phyloP scores from a whole-genome alignment of 2,888 invertebrate species.

The Leptinotarsa peninsularis region DNA sequence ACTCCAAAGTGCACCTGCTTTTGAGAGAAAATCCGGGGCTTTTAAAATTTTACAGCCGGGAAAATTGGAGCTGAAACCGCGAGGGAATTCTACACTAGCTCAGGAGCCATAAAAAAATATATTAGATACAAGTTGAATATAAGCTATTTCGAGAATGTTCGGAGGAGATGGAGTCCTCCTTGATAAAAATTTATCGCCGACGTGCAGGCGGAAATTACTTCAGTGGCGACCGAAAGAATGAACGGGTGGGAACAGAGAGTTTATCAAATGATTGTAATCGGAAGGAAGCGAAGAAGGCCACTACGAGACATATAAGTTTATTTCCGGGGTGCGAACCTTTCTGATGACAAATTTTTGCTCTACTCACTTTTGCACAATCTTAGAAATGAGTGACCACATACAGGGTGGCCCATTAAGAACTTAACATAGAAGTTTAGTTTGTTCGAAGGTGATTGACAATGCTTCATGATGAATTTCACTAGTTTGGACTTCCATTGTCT shows the following conservation, averaged over 20 bases:
- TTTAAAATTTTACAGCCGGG: neutral
- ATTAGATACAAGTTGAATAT: conserved; percentile 5
- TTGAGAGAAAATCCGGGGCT: neutral
- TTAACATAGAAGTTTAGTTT: too few relatives aligned
- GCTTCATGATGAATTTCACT: too few relatives aligned
- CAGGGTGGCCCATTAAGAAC: too few relatives aligned
- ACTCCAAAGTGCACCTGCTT: neutral
- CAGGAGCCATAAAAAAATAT: neutral
- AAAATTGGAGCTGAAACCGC: conserved; percentile 3
- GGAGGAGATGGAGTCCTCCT: neutral
- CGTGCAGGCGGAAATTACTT: neutral
- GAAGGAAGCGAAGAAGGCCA: neutral
- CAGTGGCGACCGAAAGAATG: neutral
- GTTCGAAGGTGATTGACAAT: too few relatives aligned
- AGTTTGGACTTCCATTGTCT: too few relatives aligned
- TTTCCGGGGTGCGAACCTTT: neutral
- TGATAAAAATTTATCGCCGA: neutral
- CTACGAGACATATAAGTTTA: too few relatives aligned
- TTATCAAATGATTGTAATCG: neutral
- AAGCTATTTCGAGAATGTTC: neutral
- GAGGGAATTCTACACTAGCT: neutral
- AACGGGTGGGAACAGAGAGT: neutral
- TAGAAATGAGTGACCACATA: too few relatives aligned
- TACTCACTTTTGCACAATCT: too few relatives aligned
- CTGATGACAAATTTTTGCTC: too few relatives aligned